These are phyloP conservation scores for Acropternis orthonyx DNA, from an alignment of 2,797 vertebrate species.

Conservation along the genomic window DNA sequence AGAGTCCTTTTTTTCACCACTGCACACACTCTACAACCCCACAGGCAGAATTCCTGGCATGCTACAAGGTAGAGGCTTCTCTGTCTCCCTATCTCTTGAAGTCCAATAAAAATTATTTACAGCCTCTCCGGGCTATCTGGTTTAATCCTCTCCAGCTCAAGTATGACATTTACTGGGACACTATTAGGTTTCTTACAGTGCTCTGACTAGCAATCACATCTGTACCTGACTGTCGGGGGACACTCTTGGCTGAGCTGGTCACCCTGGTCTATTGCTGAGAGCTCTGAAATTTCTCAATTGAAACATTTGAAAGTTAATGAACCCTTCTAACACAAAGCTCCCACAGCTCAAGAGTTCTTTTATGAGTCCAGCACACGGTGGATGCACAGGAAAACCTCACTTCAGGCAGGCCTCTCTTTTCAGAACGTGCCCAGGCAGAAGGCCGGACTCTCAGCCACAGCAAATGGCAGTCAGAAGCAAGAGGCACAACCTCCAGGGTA, in stretches of 20 bases:
- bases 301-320: constrained; percentile 65
- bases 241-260: constrained; percentile 7
- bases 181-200: not conserved
- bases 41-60: not conserved
- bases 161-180: constrained; percentile 26
- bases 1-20: not conserved
- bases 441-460: not conserved
- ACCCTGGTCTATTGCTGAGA: constrained; percentile 2
- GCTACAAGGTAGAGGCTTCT: not conserved
- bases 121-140: not conserved
- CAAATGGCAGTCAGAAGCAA: not conserved
- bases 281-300: constrained; percentile 47
- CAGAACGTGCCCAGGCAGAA: not conserved
- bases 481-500: accelerated
- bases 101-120: constrained; percentile 32
- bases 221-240: constrained; percentile 47
- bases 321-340: constrained; percentile 47
- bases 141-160: constrained; percentile 35
- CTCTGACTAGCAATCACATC: constrained; percentile 41
- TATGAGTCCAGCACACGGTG: not conserved
- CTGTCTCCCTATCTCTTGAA: not conserved
- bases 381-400: not conserved
- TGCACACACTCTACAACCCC: not conserved
- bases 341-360: not conserved
- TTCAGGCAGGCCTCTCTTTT: not conserved